Evolutionary conservation across 1,140 invertebrate species (phyloP), one percentile per base, ranked within the genome.

Genomic region (Euura lappo): DNA sequence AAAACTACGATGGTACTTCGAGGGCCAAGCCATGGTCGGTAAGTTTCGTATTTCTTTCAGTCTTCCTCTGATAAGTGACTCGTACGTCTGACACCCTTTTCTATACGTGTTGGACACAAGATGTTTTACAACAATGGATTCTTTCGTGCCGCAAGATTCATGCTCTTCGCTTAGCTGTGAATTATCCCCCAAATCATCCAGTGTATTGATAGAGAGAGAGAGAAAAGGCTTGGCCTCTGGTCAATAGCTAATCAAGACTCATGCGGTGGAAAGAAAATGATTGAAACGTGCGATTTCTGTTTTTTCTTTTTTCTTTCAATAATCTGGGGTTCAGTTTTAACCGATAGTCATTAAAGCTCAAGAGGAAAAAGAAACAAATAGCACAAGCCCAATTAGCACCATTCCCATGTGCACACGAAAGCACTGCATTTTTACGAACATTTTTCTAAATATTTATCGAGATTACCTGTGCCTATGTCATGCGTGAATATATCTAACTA

Each of bases 361-460:
- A 60, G 51, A 4, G 51, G 6, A 60, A 60, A 60, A 4, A 60
- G 3, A 60, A 60, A 11, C 51, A 8, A 60, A 60, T 5, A 60
- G 51, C 51, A 60, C 51, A 60, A 60, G 51, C 51, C 51, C 51
- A 60, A 60, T 6, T 60, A 60, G 51, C 51, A 60, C 51, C 5
- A 60, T 60, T 60, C 28, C 28, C 28, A n/a, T n/a, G n/a, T n/a
- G n/a, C n/a, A 60, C 51, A 60, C 51, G 13, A n/a, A 60, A 60
- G 51, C 51, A 60, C 51, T 60, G 51, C 51, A 60, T 60, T 60
- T 60, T 60, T 8, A 60, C 13, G 51, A 60, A 60, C 51, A 60
- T 60, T 60, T 60, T 1, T 60, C 51, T 60, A 60, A 8, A 60
- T 60, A 60, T 60, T 60, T 60, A 11, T 60, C 51, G 13, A 60